Base-by-base conservation (phyloP, 1,140 invertebrate species). In the Coelopa frigida region DNA sequence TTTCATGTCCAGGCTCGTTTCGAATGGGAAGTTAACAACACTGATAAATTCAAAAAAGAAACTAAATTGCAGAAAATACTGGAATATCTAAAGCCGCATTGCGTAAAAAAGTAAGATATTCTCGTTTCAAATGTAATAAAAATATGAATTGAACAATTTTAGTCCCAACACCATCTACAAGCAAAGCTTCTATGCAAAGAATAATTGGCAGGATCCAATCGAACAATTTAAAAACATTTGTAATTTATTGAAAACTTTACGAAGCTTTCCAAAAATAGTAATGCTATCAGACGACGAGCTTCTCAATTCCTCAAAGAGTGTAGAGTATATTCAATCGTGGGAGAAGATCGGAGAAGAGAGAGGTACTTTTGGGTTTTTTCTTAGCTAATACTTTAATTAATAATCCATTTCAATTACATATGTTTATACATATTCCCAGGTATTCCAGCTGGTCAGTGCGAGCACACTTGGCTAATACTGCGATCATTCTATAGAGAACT, bases 381-480 rank as follows among this genome's bases (percentile, higher is more conserved):
- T 3, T 3, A 43, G n/a, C 7, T 8, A n/a, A 29, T 8, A 8
- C n/a, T 29, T 29, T n/a, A 29, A 29, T 29, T 8, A 8, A 29
- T 29, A n/a, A 8, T 8, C 27, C n/a, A n/a, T n/a, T n/a, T n/a
- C n/a, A n/a, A n/a, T n/a, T n/a, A n/a, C n/a, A n/a, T n/a, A n/a
- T n/a, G n/a, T n/a, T n/a, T n/a, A n/a, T n/a, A n/a, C n/a, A n/a
- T n/a, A n/a, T 7, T 8, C 24, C 24, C 14, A 44, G 47, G 35
- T 14, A 21, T 24, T 3, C 33, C 41, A 1, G 22, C 42, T 40
- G 39, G 59, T 12, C 46, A 58, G 6, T 66, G 59, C 20, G 62
- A 66, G 49, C 44, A 55, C 8, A 65, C 61, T 7, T 66, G 61
- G 62, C 48, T 65, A 18, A 8, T 51, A 5, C n/a, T 66, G 43